Evolutionary conservation across 2,113 vertebrate species (phyloP).

Genomic region (Anas platyrhynchos): DNA sequence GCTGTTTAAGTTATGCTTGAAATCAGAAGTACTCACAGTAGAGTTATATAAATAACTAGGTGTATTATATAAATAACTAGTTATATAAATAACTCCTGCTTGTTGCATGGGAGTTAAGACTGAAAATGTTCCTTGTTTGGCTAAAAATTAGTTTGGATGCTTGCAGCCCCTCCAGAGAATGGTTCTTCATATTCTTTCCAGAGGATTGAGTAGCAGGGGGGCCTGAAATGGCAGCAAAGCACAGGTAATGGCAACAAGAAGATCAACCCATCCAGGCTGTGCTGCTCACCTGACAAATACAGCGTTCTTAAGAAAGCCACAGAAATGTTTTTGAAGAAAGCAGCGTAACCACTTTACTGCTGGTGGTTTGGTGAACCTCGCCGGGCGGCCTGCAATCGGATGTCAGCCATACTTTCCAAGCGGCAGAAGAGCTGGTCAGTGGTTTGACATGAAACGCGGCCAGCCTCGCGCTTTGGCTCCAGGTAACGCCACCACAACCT

Average conservation of each 20-base stretch:
- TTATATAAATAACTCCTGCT: background rate
- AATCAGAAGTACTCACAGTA: background rate
- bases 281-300: constrained; percentile 41
- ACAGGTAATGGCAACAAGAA: background rate
- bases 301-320: constrained; percentile 29
- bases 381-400: background rate
- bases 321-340: constrained; percentile 58
- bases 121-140: background rate
- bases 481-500: constrained; percentile 57
- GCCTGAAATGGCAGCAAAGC: background rate
- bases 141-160: background rate
- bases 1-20: background rate
- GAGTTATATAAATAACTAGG: background rate
- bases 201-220: background rate
- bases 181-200: background rate
- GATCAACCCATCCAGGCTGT: background rate
- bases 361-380: constrained; percentile 60
- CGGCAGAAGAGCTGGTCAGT: background rate
- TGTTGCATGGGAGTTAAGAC: background rate
- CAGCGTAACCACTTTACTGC: constrained; percentile 14
- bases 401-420: constrained; percentile 54
- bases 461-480: constrained; percentile 54
- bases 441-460: constrained; percentile 24
- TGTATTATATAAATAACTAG: too few relatives aligned
- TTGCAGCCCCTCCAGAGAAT: background rate